Evolutionary conservation across 2,888 invertebrate species (phyloP), one percentile per base, ranked within the genome.

Genomic region (Scrobipalpa costella): DNA sequence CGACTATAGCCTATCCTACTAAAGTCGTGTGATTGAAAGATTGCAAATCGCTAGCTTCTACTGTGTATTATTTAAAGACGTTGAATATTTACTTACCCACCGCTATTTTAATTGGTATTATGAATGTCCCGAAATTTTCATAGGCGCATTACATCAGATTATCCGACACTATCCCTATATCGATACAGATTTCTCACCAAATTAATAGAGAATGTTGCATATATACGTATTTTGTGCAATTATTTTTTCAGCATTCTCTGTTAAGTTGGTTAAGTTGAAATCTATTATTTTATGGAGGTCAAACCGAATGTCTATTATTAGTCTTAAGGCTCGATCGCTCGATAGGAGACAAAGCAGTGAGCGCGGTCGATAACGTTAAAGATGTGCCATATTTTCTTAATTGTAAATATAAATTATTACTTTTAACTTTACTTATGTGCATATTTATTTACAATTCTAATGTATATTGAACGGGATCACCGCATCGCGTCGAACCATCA

Each of bases 371-470:
- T 83, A 78, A 63, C 66, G 77, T 79, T 76, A 78, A 83, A 86
- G 88, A 88, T 90, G 91, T 91, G 91, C 91, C 91, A 91, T 91
- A 91, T 91, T 89, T 88, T 90, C 84, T 84, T 88, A 86, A 80
- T 81, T 90, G 90, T 90, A 91, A 90, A 90, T 90, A 91, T 90
- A 89, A 85, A 85, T 83, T 85, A 89, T 85, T 84, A 81, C 78
- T 80, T 80, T 77, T 85, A 80, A 86, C 79, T 76, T 83, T 85
- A 78, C 86, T 84, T 69, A 85, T 85, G 81, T 84, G 85, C 85
- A 88, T 90, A 90, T 90, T 90, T 90, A 90, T 90, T 90, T 84
- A 85, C 80, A 75, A 81, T 78, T 82, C 75, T 85, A 79, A 77
- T 82, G 78, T 84, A 77, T 81, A 78, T 73, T 74, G 75, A 77